These are phyloP conservation scores for Polymixis lichenea DNA, from an alignment of 2,888 invertebrate species.

Conservation along the genomic window DNA sequence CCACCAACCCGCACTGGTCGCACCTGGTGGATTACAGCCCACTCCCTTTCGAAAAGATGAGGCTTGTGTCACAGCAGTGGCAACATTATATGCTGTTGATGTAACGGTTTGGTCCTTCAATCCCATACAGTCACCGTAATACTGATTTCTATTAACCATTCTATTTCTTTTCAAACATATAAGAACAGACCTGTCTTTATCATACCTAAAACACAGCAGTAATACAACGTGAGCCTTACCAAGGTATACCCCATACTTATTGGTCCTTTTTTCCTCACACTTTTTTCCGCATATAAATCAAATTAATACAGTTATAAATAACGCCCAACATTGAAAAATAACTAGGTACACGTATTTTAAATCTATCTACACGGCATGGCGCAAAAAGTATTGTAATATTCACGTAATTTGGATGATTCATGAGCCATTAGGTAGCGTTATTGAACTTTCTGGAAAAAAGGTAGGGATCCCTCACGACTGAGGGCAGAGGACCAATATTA, in stretches of 20 bases:
- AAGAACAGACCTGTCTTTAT: neutral
- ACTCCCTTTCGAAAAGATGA: too few relatives aligned
- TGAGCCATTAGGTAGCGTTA: slow-evolving; percentile 81
- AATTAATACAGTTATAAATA: slow-evolving; percentile 59
- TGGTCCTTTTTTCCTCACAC: slow-evolving; percentile 39
- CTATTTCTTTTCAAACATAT: neutral
- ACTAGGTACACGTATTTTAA: slow-evolving; percentile 73
- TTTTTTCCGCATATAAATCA: slow-evolving; percentile 51
- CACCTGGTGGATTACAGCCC: too few relatives aligned
- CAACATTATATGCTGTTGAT: too few relatives aligned
- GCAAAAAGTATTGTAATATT: slow-evolving; percentile 80
- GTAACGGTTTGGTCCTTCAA: neutral
- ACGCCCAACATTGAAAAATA: slow-evolving; percentile 58
- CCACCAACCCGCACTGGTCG: too few relatives aligned
- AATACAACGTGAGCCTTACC: slow-evolving; percentile 4
- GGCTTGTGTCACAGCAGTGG: too few relatives aligned
- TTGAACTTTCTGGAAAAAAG: slow-evolving; percentile 76
- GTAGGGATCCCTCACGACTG: slow-evolving; percentile 63
- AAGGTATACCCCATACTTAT: neutral
- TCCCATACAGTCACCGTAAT: neutral
- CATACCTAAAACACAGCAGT: neutral
- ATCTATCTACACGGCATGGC: slow-evolving; percentile 72
- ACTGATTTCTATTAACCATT: neutral
- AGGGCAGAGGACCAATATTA: slow-evolving; percentile 61
- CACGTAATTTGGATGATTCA: slow-evolving; percentile 82